Conservation (phyloP, 1,140 invertebrate genomes). For the Caenorhabditis elegans region DNA sequence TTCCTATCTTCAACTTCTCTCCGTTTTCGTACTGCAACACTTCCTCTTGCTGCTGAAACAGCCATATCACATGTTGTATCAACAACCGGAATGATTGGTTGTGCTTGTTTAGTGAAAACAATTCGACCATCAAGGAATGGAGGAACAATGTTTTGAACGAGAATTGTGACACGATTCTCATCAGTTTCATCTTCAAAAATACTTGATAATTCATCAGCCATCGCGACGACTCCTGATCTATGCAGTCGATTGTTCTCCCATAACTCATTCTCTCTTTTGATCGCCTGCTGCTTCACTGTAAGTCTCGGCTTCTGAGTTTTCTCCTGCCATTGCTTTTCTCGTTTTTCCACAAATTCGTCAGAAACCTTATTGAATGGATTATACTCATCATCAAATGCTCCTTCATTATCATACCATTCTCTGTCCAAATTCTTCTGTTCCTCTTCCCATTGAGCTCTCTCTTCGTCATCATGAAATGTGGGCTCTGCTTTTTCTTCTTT, state of each 20-base stretch:
- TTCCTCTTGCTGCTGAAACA: slow-evolving; percentile 88
- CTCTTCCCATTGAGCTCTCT: slow-evolving; percentile 83
- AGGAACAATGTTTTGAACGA: slow-evolving; percentile 97
- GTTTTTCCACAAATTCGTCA: slow-evolving; percentile 67
- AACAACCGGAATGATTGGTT: slow-evolving; percentile 82
- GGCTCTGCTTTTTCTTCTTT: slow-evolving; percentile 42
- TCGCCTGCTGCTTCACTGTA: slow-evolving; percentile 64
- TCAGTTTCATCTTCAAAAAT: slow-evolving; percentile 73
- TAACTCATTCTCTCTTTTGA: slow-evolving; percentile 82
- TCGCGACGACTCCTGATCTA: slow-evolving; percentile 50
- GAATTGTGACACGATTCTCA: slow-evolving; percentile 86
- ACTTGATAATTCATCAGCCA: not conserved
- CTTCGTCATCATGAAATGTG: slow-evolving; percentile 70
- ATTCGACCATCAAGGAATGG: slow-evolving; percentile 97
- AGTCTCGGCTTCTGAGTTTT: slow-evolving; percentile 61
- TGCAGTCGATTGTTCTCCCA: slow-evolving; percentile 97
- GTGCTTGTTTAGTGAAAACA: slow-evolving; percentile 86
- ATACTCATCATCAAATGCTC: slow-evolving; percentile 87
- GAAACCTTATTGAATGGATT: slow-evolving; percentile 85
- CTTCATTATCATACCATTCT: slow-evolving; percentile 94
- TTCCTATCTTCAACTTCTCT: slow-evolving; percentile 92
- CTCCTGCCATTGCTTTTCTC: slow-evolving; percentile 61
- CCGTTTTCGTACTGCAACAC: slow-evolving; percentile 78
- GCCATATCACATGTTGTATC: slow-evolving; percentile 98
- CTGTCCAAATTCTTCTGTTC: slow-evolving; percentile 88